Evolutionary conservation across 2,113 vertebrate species (phyloP), one percentile per base, ranked within the genome.

Genomic region (Hyla sarda): DNA sequence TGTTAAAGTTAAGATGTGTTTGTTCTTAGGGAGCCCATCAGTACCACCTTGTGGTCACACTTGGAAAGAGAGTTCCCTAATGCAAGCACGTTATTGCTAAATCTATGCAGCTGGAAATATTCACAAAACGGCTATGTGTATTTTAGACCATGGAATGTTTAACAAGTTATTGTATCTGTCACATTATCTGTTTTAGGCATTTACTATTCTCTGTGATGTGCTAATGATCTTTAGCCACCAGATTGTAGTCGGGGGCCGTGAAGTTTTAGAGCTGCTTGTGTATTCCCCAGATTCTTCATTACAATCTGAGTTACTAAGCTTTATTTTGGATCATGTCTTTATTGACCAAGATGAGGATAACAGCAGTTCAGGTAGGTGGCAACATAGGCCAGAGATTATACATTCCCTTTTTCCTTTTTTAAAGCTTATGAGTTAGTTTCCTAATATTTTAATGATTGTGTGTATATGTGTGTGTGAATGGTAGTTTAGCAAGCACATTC

Each of bases 161-260:
- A n/a, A n/a, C n/a, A n/a, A n/a, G n/a, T n/a, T n/a, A n/a, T n/a
- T n/a, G n/a, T n/a, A n/a, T n/a, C n/a, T n/a, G n/a, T 21, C 4
- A 2, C 79, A 89, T 89, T 85, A 88, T 88, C 87, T 88, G 84
- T 75, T 56, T 67, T 89, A 99, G 98, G 98, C 98, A 47, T 99
- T 99, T 93, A 99, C 97, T 89, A 98, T 99, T 92, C 93, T 99
- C 0, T 99, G 97, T 91, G 97, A 99, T 88, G 95, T 98, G 62
- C 93, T 99, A 94, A 96, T 99, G 95, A 99, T 99, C 95, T 99
- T 99, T 94, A 99, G 98, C 92, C 98, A 99, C 94, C 98, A 99
- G 94, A 99, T 99, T 91, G 96, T 98, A 92, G 96, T 97, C 60
- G 97, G 97, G 89, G 97, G 97, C 54, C 95, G 97, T 90, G 98